A percentile compares a stretch with the other conserved stretches of the same genome.
These are phyloP conservation scores for Amphilophus citrinellus DNA, from an alignment of 2,113 vertebrate species.

Conservation along the genomic window DNA sequence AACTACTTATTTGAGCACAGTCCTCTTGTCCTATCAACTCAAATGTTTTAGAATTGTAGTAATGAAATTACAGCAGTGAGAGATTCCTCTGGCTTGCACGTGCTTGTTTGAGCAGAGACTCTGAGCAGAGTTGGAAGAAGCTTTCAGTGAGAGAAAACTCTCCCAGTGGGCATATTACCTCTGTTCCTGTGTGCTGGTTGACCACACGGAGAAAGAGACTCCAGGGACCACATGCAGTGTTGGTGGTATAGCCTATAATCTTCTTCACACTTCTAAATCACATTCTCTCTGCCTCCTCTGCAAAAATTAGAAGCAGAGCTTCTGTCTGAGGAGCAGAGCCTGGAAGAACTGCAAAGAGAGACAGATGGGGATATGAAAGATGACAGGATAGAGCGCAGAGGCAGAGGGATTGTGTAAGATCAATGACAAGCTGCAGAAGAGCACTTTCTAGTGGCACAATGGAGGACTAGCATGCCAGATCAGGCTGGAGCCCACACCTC, in stretches of 20 bases:
- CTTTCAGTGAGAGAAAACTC: background rate
- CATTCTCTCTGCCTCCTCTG: slow-evolving; percentile 68
- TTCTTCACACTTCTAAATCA: slow-evolving; percentile 55
- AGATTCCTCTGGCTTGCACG: background rate
- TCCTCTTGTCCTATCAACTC: background rate
- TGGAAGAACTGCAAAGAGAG: slow-evolving; percentile 16
- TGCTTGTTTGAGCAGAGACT: background rate
- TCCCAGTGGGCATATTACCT: slow-evolving; percentile 47
- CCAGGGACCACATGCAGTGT: slow-evolving; percentile 11
- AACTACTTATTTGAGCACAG: background rate
- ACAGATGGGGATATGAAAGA: slow-evolving; percentile 35
- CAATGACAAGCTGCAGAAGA: slow-evolving; percentile 86
- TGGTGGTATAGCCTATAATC: slow-evolving; percentile 39
- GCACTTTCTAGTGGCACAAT: slow-evolving; percentile 86
- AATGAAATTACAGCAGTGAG: background rate
- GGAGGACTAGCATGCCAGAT: slow-evolving; percentile 68
- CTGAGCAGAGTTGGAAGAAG: background rate
- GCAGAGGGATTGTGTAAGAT: background rate
- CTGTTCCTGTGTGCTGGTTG: slow-evolving; percentile 41
- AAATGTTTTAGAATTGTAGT: background rate
- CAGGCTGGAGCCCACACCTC: background rate
- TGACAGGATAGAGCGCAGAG: background rate
- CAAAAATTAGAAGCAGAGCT: slow-evolving; percentile 76
- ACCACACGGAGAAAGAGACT: slow-evolving; percentile 32
- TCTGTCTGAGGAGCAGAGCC: slow-evolving; percentile 34